These are phyloP conservation scores for Aporophyla lueneburgensis DNA, from an alignment of 2,888 invertebrate genomes.

Conservation along the genomic window DNA sequence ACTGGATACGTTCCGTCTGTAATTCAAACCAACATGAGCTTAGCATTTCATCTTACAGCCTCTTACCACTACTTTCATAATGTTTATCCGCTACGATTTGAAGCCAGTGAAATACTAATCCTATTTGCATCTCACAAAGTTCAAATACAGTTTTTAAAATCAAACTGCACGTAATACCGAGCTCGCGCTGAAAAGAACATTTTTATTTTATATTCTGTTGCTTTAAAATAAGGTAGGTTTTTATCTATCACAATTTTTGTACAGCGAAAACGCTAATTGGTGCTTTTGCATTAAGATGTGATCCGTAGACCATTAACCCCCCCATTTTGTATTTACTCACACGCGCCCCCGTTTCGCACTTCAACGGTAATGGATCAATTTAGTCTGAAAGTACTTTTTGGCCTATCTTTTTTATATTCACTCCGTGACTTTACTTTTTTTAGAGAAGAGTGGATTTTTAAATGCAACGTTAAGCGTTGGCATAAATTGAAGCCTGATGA, in stretches of 20 bases:
- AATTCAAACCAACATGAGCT: slow-evolving; percentile 70
- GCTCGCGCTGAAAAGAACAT: not conserved
- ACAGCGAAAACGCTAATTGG: slow-evolving; percentile 71
- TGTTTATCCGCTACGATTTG: slow-evolving; percentile 60
- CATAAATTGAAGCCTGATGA: not conserved
- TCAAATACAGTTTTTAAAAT: slow-evolving; percentile 32
- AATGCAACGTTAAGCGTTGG: not conserved
- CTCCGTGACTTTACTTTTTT: slow-evolving; percentile 32
- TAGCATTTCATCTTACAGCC: slow-evolving; percentile 70
- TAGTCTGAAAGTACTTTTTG: slow-evolving; percentile 55
- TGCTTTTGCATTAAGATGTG: slow-evolving; percentile 74
- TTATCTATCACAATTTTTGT: slow-evolving; percentile 31
- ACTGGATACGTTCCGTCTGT: slow-evolving; percentile 62
- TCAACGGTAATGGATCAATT: slow-evolving; percentile 67
- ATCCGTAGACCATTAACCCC: slow-evolving; percentile 74
- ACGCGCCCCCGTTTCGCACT: slow-evolving; percentile 62
- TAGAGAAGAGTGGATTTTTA: slow-evolving; percentile 20
- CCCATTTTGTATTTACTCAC: slow-evolving; percentile 69
- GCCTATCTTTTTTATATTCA: slow-evolving; percentile 53
- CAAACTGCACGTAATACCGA: slow-evolving; percentile 44
- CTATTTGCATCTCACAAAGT: slow-evolving; percentile 10
- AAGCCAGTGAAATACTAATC: slow-evolving; percentile 51
- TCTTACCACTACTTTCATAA: slow-evolving; percentile 67
- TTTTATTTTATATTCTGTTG: slow-evolving; percentile 18
- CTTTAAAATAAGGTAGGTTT: slow-evolving; percentile 23